Evolutionary conservation across 1,140 invertebrate species (phyloP).

Genomic region (Chrysoperla carnea): DNA sequence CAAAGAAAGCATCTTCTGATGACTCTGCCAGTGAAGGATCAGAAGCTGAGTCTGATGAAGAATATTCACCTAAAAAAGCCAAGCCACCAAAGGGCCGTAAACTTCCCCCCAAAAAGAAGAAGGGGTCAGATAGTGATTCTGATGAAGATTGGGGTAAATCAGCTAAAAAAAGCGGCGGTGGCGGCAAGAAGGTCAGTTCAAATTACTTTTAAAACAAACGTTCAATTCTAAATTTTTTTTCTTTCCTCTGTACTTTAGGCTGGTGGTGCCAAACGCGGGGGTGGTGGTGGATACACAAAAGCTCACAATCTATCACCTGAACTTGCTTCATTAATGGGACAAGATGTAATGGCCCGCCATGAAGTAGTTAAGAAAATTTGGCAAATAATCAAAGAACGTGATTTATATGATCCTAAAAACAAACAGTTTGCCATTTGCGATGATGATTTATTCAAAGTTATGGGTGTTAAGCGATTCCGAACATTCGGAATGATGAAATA

Average conservation of each 20-base stretch:
- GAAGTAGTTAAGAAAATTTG: conserved; percentile 88
- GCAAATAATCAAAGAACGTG: conserved; percentile 81
- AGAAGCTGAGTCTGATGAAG: conserved; percentile 45
- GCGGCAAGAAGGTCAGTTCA: conserved; percentile 23
- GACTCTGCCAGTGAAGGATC: conserved; percentile 37
- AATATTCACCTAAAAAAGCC: conserved; percentile 44
- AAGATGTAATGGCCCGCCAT: conserved; percentile 69
- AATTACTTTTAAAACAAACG: neutral
- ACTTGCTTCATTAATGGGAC: conserved; percentile 67
- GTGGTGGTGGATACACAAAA: conserved; percentile 61
- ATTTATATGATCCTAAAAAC: conserved; percentile 85
- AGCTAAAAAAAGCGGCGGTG: conserved; percentile 24
- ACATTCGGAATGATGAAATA: conserved; percentile 94
- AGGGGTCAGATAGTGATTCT: conserved; percentile 54
- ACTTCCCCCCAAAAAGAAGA: conserved; percentile 36
- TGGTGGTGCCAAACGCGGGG: conserved; percentile 22
- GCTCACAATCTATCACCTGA: conserved; percentile 71
- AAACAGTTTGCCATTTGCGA: conserved; percentile 90
- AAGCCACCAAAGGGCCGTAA: conserved; percentile 25
- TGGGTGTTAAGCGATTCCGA: conserved; percentile 77
- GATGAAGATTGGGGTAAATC: conserved; percentile 57
- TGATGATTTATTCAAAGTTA: conserved; percentile 73
- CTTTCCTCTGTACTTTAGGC: conserved; percentile 3
- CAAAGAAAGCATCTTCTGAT: conserved; percentile 36
- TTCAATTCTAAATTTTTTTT: neutral